Evolutionary conservation across 2,888 invertebrate genomes (phyloP).

Genomic region (Drosophila algonquin): DNA sequence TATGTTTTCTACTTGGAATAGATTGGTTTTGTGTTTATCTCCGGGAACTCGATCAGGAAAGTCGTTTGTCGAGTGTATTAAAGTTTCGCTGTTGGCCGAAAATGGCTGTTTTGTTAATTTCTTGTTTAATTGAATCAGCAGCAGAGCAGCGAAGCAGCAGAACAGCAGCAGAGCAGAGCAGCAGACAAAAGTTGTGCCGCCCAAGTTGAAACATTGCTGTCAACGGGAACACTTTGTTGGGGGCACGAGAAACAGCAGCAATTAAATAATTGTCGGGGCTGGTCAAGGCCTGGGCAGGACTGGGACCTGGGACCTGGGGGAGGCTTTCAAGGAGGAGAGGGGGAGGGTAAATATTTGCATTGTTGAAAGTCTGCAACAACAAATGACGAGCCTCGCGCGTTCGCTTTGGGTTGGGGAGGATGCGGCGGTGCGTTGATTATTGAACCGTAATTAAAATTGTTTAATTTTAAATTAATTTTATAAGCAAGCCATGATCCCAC

Average conservation of each 20-base stretch:
- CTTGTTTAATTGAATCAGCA: conserved; percentile 47
- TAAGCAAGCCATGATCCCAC: conserved; percentile 34
- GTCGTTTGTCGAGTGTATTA: conserved; percentile 3
- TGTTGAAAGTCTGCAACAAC: conserved; percentile 50
- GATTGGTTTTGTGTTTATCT: too few species aligned
- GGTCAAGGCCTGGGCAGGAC: background rate
- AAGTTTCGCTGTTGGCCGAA: conserved; percentile 17
- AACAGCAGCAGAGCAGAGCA: background rate
- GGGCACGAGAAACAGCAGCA: conserved; percentile 28
- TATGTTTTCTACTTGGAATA: too few species aligned
- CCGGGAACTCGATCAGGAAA: conserved; percentile 17
- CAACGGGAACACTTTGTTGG: conserved; percentile 20
- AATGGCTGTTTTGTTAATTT: conserved; percentile 26
- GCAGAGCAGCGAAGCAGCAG: conserved; percentile 4
- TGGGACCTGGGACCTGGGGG: too few species aligned
- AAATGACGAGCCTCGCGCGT: conserved; percentile 33
- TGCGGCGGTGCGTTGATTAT: conserved; percentile 48
- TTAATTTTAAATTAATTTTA: conserved; percentile 61
- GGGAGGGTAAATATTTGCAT: conserved; percentile 46
- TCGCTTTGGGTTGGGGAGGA: conserved; percentile 1
- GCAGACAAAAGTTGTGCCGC: conserved; percentile 21
- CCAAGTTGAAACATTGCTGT: conserved; percentile 29
- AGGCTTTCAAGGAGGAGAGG: background rate
- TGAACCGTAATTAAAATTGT: conserved; percentile 62
- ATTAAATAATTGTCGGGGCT: conserved; percentile 42